phyloP scores from a whole-genome alignment of 2,888 invertebrate genomes.

The Microchrysa polita region DNA sequence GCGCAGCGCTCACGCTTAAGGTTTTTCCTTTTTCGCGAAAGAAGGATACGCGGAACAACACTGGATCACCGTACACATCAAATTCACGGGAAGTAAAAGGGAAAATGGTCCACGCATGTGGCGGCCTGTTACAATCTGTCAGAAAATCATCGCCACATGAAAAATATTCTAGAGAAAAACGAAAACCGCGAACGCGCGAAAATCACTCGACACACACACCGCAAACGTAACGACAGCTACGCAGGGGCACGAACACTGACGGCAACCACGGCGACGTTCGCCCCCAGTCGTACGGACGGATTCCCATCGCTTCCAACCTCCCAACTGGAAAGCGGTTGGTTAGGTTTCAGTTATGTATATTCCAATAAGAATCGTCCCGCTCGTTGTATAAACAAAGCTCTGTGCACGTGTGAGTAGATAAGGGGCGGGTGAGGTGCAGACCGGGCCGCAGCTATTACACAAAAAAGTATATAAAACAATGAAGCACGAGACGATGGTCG shows the following conservation, averaged over 20 bases:
- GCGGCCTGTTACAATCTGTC: not conserved
- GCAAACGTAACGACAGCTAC: constrained; percentile 13
- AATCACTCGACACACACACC: constrained; percentile 20
- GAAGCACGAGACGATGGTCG: constrained; percentile 23
- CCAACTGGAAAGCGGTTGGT: not conserved
- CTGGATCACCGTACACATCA: not conserved
- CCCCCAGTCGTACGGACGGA: constrained; percentile 4
- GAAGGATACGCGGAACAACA: not conserved
- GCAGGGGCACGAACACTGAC: constrained; percentile 29
- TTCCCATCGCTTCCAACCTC: constrained; percentile 24
- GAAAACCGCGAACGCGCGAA: constrained; percentile 16
- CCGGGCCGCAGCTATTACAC: constrained; percentile 1
- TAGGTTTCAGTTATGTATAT: constrained; percentile 15
- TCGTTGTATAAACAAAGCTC: constrained; percentile 16
- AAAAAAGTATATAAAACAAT: constrained; percentile 47
- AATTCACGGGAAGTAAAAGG: not conserved
- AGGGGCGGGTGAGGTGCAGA: constrained; percentile 13
- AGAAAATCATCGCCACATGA: not conserved
- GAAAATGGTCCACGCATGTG: not conserved
- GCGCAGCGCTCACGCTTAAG: constrained; percentile 10
- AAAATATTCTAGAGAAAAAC: not conserved
- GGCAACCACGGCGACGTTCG: not conserved
- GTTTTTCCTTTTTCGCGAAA: not conserved
- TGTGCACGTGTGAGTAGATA: constrained; percentile 36
- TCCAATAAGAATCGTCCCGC: constrained; percentile 15